Percentiles rank a stretch among this genome's conserved stretches.
phyloP scores from a whole-genome alignment of 1,140 invertebrate genomes.

The Apis cerana region DNA sequence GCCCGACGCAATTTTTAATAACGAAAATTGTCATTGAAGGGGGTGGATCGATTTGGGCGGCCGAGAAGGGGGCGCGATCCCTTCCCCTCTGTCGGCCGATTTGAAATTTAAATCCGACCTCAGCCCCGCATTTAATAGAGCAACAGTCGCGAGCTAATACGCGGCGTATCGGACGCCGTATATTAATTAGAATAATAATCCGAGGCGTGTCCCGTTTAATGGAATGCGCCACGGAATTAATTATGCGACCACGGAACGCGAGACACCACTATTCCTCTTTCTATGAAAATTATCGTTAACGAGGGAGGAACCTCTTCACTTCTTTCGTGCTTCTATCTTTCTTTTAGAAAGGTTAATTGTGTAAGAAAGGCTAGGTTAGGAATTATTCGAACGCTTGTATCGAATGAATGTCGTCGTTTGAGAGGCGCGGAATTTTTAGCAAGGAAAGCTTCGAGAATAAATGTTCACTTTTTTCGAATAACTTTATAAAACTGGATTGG shows the following conservation, averaged over 20 bases:
- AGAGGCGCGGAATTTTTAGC: too few species aligned
- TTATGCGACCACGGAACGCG: conserved; percentile 9
- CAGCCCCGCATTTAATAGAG: conserved; percentile 33
- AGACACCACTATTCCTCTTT: too few species aligned
- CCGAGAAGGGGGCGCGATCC: not conserved
- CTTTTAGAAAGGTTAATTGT: too few species aligned
- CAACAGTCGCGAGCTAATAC: conserved; percentile 27
- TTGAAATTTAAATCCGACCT: conserved; percentile 44
- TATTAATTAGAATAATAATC: conserved; percentile 49
- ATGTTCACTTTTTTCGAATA: too few species aligned
- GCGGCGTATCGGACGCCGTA: conserved; percentile 1
- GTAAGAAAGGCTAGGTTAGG: too few species aligned
- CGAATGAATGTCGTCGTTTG: too few species aligned
- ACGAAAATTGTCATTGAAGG: not conserved
- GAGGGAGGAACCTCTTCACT: not conserved
- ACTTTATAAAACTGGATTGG: too few species aligned
- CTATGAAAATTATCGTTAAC: too few species aligned
- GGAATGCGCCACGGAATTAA: conserved; percentile 26
- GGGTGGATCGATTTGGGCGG: not conserved
- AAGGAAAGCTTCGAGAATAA: too few species aligned
- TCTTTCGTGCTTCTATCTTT: too few species aligned
- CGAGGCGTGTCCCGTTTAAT: conserved; percentile 26
- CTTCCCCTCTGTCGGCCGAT: not conserved
- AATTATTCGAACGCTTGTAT: too few species aligned
- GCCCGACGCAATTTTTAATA: not conserved